Evolutionary conservation across 2,113 vertebrate species (phyloP).

Genomic region (Leuciscus idus): DNA sequence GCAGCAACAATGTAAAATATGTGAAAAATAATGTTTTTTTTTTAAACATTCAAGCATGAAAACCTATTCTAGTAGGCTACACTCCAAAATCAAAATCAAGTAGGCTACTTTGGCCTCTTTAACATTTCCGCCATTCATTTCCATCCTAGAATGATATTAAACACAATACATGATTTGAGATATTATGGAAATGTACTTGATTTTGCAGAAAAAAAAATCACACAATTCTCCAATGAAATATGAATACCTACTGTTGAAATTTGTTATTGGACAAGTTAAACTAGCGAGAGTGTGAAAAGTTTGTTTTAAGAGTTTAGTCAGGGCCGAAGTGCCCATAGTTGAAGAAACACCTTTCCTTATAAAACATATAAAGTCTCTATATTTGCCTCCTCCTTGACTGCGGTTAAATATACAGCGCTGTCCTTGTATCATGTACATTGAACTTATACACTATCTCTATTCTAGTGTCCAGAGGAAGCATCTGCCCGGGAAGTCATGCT

Average conservation of each 20-base stretch:
- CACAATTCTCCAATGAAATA: not conserved
- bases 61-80: too few relatives aligned
- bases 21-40: too few relatives aligned
- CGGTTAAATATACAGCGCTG: constrained; percentile 8
- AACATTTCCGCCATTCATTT: not conserved
- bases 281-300: not conserved
- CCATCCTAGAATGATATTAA: not conserved
- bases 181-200: not conserved
- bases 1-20: too few relatives aligned
- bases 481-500: constrained; percentile 19
- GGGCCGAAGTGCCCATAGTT: not conserved
- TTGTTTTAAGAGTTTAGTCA: not conserved
- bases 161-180: not conserved
- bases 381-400: constrained; percentile 29
- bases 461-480: constrained; percentile 12
- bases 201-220: not conserved
- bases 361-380: constrained; percentile 13
- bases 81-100: too few relatives aligned
- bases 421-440: constrained; percentile 13
- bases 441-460: constrained; percentile 16
- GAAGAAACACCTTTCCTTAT: constrained; percentile 46
- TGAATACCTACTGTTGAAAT: not conserved
- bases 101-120: too few relatives aligned
- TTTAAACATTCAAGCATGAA: too few relatives aligned
- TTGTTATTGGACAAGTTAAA: not conserved